Base-by-base conservation (phyloP, 2,797 vertebrate species). In the Gobionotothen gibberifrons region DNA sequence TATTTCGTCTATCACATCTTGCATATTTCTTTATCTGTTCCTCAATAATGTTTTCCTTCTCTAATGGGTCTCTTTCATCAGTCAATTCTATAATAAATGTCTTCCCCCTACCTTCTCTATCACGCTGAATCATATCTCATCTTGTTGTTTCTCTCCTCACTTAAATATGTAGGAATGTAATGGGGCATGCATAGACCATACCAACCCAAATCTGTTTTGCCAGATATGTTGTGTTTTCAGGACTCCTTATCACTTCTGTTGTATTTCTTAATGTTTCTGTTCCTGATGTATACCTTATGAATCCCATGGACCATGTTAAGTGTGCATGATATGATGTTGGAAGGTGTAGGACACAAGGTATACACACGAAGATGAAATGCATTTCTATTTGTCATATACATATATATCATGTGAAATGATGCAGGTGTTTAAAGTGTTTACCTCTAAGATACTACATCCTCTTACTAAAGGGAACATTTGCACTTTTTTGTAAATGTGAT, bases 51-150 rank as follows among this genome's bases (percentile, higher is more conserved):
- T 29, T 57, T 48, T 67, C 11, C 36, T 48, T 74, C 8, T 52
- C 44, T 22, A 53, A 56, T 64, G 16, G 57, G 9, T 49, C 58
- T 63, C 21, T 57, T 68, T 52, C 40, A 36, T 71, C 62, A 36
- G 29, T 52, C 1, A 1, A 26, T 65, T 48, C 12, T 54, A 9
- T n/a, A 8, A 53, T 44, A 17, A 11, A 43, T 47, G 5, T 69
- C 56, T 46, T 21, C 29, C 56, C 1, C 48, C 29, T 39, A 32
- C 32, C 11, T 46, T 49, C 39, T 19, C 32, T 40, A 21, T 53
- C 47, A 43, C 19, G 9, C 3, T 16, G 32, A 32, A 32, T 44
- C 10, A 40, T 62, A 13, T 13, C 9, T 46, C 44, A 13, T 17
- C 12, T 11, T 29, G 17, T 55, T 60, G 21, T 67, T 49, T 55